A percentile compares a stretch with the other conserved stretches of the same genome.
These are phyloP conservation scores for Eilema depressum DNA, from an alignment of 2,888 invertebrate species.

Conservation along the genomic window DNA sequence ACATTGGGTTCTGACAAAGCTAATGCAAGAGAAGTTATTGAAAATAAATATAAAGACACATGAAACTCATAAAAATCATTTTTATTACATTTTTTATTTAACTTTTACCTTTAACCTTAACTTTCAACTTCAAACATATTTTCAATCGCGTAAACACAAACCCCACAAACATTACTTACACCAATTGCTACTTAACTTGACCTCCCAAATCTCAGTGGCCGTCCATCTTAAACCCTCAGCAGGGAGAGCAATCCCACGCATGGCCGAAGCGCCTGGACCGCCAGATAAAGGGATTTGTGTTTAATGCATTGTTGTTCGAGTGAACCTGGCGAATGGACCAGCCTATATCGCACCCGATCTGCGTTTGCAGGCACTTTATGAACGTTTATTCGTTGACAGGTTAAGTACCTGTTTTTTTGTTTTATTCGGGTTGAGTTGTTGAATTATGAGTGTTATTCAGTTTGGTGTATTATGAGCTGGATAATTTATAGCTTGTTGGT, in stretches of 20 bases:
- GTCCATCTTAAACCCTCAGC: slow-evolving; percentile 42
- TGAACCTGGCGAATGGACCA: slow-evolving; percentile 37
- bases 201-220: slow-evolving; percentile 19
- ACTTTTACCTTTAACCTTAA: no score
- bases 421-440: slow-evolving; percentile 6
- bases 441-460: background rate
- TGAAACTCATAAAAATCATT: no score
- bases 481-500: background rate
- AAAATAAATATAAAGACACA: no score
- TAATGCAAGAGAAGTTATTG: no score
- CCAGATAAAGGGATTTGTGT: slow-evolving; percentile 65
- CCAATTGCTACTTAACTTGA: slow-evolving; percentile 10
- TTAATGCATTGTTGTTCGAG: slow-evolving; percentile 60
- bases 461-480: background rate
- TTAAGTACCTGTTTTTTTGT: slow-evolving; percentile 15
- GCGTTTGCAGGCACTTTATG: slow-evolving; percentile 21
- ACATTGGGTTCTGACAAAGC: no score
- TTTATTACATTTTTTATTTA: no score
- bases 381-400: background rate
- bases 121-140: background rate
- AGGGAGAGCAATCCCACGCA: slow-evolving; percentile 59
- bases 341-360: slow-evolving; percentile 20
- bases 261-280: slow-evolving; percentile 57
- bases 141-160: slow-evolving; percentile 5
- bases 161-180: slow-evolving; percentile 10